These are phyloP conservation scores for Clamator glandarius DNA, from an alignment of 2,797 vertebrate genomes.

Conservation along the genomic window DNA sequence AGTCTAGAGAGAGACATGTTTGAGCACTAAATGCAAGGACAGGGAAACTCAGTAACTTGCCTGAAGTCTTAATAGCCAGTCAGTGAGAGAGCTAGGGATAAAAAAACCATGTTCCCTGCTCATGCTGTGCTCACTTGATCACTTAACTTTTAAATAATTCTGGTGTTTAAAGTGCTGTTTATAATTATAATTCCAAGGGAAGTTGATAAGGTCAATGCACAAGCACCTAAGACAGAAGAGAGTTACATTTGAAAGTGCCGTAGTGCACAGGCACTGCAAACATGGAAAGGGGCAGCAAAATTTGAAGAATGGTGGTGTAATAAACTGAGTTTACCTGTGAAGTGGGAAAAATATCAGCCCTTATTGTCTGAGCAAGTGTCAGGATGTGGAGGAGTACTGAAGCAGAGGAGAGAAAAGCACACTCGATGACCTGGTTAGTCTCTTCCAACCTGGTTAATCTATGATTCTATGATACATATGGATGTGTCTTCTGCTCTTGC, in stretches of 20 bases:
- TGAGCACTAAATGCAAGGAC: background rate
- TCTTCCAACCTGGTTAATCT: no score
- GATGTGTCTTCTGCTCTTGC: background rate
- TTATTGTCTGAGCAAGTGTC: background rate
- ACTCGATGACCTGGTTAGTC: no score
- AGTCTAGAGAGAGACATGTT: background rate
- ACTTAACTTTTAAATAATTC: constrained; percentile 27
- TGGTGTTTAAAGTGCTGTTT: constrained; percentile 44
- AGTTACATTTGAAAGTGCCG: background rate
- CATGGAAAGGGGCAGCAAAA: background rate
- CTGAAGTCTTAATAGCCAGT: background rate
- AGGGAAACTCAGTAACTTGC: background rate
- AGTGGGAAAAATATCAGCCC: background rate
- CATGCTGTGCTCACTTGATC: background rate
- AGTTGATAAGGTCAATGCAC: constrained; percentile 57
- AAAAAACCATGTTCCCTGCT: background rate
- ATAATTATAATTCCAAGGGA: background rate
- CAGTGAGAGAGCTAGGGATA: background rate
- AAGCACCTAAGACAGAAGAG: constrained; percentile 18
- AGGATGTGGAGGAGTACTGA: background rate
- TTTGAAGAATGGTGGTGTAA: background rate
- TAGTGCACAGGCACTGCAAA: background rate
- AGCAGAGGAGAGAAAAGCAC: constrained; percentile 13
- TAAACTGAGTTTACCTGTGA: background rate
- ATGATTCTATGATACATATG: no score